A percentile compares a stretch with the other conserved stretches of the same genome.
Evolutionary conservation across 1,140 invertebrate species (phyloP).

Genomic region (Cylas formicarius): DNA sequence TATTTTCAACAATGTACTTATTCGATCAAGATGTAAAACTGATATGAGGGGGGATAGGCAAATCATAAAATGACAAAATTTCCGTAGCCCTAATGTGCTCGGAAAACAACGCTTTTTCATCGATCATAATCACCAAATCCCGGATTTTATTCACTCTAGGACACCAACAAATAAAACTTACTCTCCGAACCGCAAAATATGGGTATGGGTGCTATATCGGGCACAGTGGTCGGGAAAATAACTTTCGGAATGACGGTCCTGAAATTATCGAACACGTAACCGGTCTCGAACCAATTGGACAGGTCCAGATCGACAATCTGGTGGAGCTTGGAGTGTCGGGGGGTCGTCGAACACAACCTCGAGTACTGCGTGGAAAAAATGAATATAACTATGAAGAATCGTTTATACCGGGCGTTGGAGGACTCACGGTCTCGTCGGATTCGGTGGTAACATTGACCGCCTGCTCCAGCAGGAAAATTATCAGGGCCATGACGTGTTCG

Average conservation of each 20-base stretch:
- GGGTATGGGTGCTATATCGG: constrained; percentile 43
- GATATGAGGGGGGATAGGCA: too few relatives aligned
- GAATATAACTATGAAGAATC: background rate
- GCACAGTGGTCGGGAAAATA: constrained; percentile 51
- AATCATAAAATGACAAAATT: too few relatives aligned
- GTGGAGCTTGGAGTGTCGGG: constrained; percentile 17
- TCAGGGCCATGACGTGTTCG: constrained; percentile 77
- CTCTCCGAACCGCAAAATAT: constrained; percentile 51
- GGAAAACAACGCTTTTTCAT: too few relatives aligned
- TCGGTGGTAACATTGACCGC: constrained; percentile 50
- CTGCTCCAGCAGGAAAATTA: constrained; percentile 81
- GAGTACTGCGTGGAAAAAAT: constrained; percentile 20
- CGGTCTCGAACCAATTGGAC: constrained; percentile 65
- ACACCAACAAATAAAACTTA: constrained; percentile 27
- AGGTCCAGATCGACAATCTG: constrained; percentile 60
- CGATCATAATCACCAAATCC: too few relatives aligned
- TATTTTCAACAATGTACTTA: too few relatives aligned
- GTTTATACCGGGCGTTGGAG: too few relatives aligned
- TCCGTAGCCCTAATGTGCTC: too few relatives aligned
- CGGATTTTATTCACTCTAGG: background rate
- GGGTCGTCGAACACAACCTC: constrained; percentile 36
- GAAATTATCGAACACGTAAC: constrained; percentile 74
- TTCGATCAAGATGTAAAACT: too few relatives aligned
- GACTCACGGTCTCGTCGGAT: constrained; percentile 17
- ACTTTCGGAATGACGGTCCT: constrained; percentile 63